These are phyloP conservation scores for Trematomus loennbergii DNA, from an alignment of 2,113 vertebrate species.

Conservation along the genomic window DNA sequence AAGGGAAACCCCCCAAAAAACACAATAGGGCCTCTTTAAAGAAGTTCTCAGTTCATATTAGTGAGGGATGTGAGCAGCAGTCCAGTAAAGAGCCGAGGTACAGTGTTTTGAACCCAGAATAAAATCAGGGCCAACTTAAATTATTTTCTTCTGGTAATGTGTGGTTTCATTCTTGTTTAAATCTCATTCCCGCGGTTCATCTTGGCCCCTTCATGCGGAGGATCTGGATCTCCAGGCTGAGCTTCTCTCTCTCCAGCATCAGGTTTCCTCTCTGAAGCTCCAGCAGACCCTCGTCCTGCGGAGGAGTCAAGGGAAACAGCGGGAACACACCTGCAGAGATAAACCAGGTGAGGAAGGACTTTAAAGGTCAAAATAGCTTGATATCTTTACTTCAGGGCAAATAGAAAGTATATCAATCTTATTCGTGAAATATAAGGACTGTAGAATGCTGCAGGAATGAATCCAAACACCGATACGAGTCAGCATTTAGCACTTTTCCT, in stretches of 20 bases:
- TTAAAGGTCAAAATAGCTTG: too few relatives aligned
- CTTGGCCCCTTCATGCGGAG: conserved; percentile 45
- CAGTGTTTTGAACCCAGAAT: not conserved
- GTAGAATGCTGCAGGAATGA: too few relatives aligned
- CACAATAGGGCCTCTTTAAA: too few relatives aligned
- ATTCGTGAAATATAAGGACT: too few relatives aligned
- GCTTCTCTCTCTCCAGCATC: conserved; percentile 70
- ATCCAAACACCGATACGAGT: too few relatives aligned
- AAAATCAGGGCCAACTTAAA: too few relatives aligned
- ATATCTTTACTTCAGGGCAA: too few relatives aligned
- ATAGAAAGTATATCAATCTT: too few relatives aligned
- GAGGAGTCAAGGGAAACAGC: not conserved
- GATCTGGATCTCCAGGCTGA: conserved; percentile 65
- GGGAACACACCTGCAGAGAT: not conserved
- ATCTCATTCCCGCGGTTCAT: not conserved
- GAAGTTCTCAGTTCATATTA: too few relatives aligned
- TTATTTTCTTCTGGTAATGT: not conserved
- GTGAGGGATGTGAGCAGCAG: too few relatives aligned
- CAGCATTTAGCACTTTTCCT: too few relatives aligned
- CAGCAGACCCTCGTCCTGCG: conserved; percentile 12
- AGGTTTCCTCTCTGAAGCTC: conserved; percentile 65
- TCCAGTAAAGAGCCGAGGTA: not conserved
- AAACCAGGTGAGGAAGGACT: not conserved
- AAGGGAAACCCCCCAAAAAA: too few relatives aligned
- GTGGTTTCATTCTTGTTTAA: not conserved